Conservation (phyloP, 2,888 invertebrate species). For the Acrobasis suavella region DNA sequence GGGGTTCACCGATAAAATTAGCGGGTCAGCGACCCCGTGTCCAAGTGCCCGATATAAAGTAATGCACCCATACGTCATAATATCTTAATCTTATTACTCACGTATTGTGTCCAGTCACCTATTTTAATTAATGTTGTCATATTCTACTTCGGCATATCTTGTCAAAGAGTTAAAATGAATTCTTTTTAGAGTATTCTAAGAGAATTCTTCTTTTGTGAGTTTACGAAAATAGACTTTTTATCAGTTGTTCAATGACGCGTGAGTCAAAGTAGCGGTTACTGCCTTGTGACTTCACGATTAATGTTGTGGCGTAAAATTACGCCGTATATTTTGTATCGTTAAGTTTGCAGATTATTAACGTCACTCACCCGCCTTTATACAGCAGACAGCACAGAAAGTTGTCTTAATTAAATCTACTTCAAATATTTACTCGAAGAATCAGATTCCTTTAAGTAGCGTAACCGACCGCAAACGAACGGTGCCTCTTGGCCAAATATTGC, state of each 20-base stretch:
- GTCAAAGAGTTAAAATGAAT: too few species aligned
- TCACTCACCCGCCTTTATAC: neutral
- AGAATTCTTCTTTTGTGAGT: too few species aligned
- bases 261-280: neutral
- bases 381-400: neutral
- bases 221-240: too few species aligned
- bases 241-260: too few species aligned
- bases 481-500: constrained; percentile 7
- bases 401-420: constrained; percentile 3
- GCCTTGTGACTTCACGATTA: neutral
- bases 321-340: neutral
- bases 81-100: neutral
- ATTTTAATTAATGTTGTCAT: neutral
- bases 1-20: neutral
- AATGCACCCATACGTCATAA: neutral
- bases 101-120: neutral
- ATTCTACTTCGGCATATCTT: too few species aligned
- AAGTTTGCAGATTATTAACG: constrained; percentile 1
- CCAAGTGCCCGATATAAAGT: neutral
- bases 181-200: too few species aligned
- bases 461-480: neutral
- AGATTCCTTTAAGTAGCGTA: neutral
- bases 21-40: neutral
- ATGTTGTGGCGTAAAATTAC: neutral
- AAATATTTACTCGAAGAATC: constrained; percentile 10